These are phyloP conservation scores for Cottus gobio DNA, from an alignment of 2,113 vertebrate genomes.

Conservation along the genomic window DNA sequence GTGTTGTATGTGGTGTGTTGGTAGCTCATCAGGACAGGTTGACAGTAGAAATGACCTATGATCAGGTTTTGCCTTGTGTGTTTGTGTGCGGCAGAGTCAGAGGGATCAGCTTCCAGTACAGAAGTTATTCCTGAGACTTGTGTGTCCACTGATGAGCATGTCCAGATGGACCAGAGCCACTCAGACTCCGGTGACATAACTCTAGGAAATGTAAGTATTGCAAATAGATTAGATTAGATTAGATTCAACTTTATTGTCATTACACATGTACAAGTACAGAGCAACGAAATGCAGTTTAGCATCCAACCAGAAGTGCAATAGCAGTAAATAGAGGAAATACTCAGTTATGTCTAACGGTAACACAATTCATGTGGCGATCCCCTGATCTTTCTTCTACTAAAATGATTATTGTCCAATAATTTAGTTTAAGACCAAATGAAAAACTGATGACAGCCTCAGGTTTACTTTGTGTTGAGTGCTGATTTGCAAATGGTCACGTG, in stretches of 20 bases:
- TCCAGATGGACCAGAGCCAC: slow-evolving; percentile 29
- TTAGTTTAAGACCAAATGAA: background rate
- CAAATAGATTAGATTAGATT: too few relatives aligned
- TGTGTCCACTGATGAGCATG: slow-evolving; percentile 16
- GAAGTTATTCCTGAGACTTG: slow-evolving; percentile 19
- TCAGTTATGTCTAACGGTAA: background rate
- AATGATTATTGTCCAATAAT: background rate
- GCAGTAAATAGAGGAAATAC: too few relatives aligned
- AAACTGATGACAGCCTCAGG: background rate
- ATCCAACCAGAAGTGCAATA: too few relatives aligned
- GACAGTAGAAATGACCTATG: slow-evolving; percentile 1
- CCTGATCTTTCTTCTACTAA: background rate
- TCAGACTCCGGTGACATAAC: slow-evolving; percentile 69
- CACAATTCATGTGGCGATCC: background rate
- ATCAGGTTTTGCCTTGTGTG: background rate
- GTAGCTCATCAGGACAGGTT: background rate
- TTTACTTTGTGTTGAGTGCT: background rate
- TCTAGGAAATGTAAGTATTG: slow-evolving; percentile 72
- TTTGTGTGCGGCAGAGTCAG: slow-evolving; percentile 27
- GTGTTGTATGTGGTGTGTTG: background rate
- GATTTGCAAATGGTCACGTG: background rate
- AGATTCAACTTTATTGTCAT: too few relatives aligned
- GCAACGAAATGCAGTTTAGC: too few relatives aligned
- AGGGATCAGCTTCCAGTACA: slow-evolving; percentile 25
- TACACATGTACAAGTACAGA: too few relatives aligned